Base-by-base conservation (phyloP, 2,113 vertebrate genomes). In the Pipra filicauda region DNA sequence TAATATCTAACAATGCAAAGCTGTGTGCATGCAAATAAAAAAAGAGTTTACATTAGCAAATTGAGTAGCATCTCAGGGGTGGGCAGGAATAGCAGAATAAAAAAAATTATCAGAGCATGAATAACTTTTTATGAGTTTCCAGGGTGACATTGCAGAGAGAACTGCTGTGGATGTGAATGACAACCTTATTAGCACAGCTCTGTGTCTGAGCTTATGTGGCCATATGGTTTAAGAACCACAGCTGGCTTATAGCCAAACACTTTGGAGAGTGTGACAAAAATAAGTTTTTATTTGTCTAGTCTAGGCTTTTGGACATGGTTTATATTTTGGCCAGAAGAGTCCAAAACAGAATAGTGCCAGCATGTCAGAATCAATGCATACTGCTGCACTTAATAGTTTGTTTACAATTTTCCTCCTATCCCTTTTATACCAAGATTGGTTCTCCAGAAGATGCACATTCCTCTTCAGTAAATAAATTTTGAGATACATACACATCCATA, bases 161-260 rank as follows among this genome's bases (percentile, higher is more conserved):
- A 55, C 48, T 67, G 65, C 57, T 72, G 52, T 26, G 24, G 81
- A 89, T 78, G 52, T 28, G 22, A 77, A 78, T 61, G 89, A 81
- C 80, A 93, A 54, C 58, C 85, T 78, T 87, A 75, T 88, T 88
- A 91, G 78, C 70, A 82, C 35, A 84, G 66, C 39, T 57, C 74
- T 73, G 49, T 55, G 44, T 48, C 66, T 72, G 44, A 88, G 66
- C 37, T 65, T 85, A 72, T 41, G 69, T 10, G 41, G 37, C 88
- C 90, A 91, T 70, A 90, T 46, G 74, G 82, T 70, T 94, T 85
- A 88, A 91, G 66, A 82, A 85, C 19, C 49, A 57, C 66, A 65
- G 22, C 15, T 43, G 90, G 74, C 82, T 76, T 41, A 61, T 0
- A 2, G 67, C 75, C 78, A 91, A 54, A 33, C 22, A 37, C 16